Base-by-base conservation (phyloP, 1,140 invertebrate genomes). In the Orius insidiosus region DNA sequence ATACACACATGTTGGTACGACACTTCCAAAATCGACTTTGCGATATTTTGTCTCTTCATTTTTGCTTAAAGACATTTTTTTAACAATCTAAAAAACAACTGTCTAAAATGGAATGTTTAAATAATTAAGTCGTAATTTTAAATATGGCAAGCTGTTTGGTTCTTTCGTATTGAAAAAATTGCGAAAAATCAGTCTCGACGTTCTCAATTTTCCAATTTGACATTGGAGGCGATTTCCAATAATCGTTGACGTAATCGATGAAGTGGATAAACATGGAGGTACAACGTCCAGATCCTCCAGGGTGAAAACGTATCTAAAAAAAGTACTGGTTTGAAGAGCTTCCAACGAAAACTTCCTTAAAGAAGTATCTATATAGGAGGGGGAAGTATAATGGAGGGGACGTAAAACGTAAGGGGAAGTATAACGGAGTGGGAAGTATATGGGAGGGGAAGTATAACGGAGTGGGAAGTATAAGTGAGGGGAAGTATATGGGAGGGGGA, bases 181-280 rank as follows among this genome's bases (percentile, higher is more conserved):
- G 79, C 2, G 79, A 72, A 59, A 87, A 86, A 59, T 82, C 71
- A n/a, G 75, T 60, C 1, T 70, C 65, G 32, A 84, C 53, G 52
- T 78, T 62, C 56, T 77, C 65, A 2, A 80, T 62, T 1, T 55
- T 63, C 76, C 76, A 80, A 2, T 65, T 54, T 11, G 63, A 54
- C 50, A 64, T 61, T 5, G 60, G 45, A 47, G 62, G 61, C 43
- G 65, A 58, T 40, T 56, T 58, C 50, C 66, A 66, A 35, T 66
- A 56, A 49, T 66, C 60, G 32, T 68, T 59, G 6, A 84, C 56
- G 39, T 71, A 63, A 5, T 68, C 65, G 8, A 81, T 58, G 63
- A 87, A 88, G 63, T 83, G 77, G 55, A 86, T 83, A 81, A 88
- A 65, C 83, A 85, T 0, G 85, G 85, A 3, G 85, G 82, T 15